Evolutionary conservation across 2,797 vertebrate genomes (phyloP), one percentile per base, ranked within the genome.

Genomic region (Microctenopoma stevenorrisi): DNA sequence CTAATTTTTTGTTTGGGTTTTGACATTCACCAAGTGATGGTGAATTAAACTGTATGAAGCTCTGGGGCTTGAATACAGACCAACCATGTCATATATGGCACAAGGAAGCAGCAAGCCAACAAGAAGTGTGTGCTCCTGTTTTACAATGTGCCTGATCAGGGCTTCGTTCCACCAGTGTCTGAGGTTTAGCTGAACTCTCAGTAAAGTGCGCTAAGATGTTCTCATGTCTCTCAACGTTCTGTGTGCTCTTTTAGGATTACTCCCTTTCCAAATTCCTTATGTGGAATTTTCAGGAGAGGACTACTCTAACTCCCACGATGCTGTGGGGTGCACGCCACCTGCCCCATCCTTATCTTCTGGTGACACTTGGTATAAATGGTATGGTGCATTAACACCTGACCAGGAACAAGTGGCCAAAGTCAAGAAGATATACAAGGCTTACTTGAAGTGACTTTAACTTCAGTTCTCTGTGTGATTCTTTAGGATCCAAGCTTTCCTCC

Each of bases 351-450:
- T 93, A 26, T 67, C 30, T 2, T 52, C 78, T 1, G 72, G 81
- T 0, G 82, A 22, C 15, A 79, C 86, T 1, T 98, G 96, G 97
- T 98, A 98, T 61, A 63, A 87, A 0, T 99, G 97, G 97, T 99
- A 98, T 0, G 72, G 86, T 8, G 90, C 91, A 82, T 86, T 94
- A 3, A 79, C 83, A 1, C 93, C 96, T 0, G 88, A 95, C 0
- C 86, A 94, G 0, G 73, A 72, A 0, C 92, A 96, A 63, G 66
- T 98, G 49, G 88, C 91, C 0, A 92, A 94, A 72, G 61, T 97
- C 11, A 95, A 82, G 64, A 95, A 91, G 56, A 89, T 87, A 0
- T 97, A 98, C 52, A 94, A 88, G 61, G 86, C 86, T 0, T 96
- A 94, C 69, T 88, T 97, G 2, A 95, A 91, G 54, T 7, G 15